Conservation (phyloP, 2,113 vertebrate species). For the Mola mola region DNA sequence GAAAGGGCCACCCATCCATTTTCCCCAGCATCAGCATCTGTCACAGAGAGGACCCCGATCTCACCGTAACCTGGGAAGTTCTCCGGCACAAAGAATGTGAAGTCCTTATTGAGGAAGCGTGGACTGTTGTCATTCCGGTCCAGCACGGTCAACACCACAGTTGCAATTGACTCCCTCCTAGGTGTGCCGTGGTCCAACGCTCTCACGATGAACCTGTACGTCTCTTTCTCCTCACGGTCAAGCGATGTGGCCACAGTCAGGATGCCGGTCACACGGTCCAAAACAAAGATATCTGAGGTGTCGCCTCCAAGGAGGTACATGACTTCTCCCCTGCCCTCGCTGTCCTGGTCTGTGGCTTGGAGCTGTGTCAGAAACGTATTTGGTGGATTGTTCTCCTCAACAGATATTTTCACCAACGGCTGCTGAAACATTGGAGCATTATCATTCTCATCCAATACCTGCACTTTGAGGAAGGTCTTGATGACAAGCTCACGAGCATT, state of each 20-base stretch:
- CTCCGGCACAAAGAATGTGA: conserved; percentile 98
- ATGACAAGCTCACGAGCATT: conserved; percentile 83
- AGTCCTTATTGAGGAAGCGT: conserved; percentile 97
- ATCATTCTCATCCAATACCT: conserved; percentile 94
- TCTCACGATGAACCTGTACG: conserved; percentile 92
- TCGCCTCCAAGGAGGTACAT: conserved; percentile 91
- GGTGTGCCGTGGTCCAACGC: conserved; percentile 92
- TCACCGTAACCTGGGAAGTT: conserved; percentile 97
- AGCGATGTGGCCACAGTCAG: conserved; percentile 90
- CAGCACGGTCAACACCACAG: conserved; percentile 88
- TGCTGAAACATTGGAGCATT: conserved; percentile 93
- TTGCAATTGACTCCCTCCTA: conserved; percentile 90
- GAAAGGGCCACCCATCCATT: conserved; percentile 97
- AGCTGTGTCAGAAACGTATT: conserved; percentile 91
- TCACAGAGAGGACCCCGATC: conserved; percentile 95
- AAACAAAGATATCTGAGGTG: conserved; percentile 88
- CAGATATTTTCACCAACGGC: conserved; percentile 86
- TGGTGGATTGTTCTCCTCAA: conserved; percentile 95
- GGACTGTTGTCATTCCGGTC: conserved; percentile 99
- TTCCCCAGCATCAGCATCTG: conserved; percentile 90
- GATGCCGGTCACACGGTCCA: conserved; percentile 89
- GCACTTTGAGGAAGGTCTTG: conserved; percentile 87
- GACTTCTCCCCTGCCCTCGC: conserved; percentile 86
- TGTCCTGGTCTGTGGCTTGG: conserved; percentile 92
- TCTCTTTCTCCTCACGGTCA: conserved; percentile 96